phyloP scores from a whole-genome alignment of 1,140 invertebrate species.

The Cataglyphis hispanica region DNA sequence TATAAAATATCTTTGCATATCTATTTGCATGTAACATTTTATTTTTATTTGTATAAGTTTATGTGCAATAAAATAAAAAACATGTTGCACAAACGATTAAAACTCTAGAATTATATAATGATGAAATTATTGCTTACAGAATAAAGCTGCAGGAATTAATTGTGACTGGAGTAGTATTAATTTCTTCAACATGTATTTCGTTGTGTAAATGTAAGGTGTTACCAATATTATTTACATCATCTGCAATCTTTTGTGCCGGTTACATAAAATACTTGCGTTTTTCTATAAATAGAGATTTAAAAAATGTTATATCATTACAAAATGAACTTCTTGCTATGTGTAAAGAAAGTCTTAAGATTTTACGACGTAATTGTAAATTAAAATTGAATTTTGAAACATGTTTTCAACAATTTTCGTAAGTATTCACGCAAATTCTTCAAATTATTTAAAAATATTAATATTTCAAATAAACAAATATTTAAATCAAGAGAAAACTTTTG shows the following conservation, averaged over 20 bases:
- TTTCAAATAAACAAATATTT: neutral
- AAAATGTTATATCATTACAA: conserved; percentile 76
- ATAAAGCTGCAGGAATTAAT: conserved; percentile 67
- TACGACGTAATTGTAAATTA: conserved; percentile 76
- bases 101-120: neutral
- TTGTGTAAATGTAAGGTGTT: conserved; percentile 59
- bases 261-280: conserved; percentile 70
- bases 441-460: neutral
- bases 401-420: conserved; percentile 78
- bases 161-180: conserved; percentile 67
- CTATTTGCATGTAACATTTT: neutral
- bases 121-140: conserved; percentile 67
- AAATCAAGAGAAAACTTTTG: neutral
- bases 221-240: conserved; percentile 62
- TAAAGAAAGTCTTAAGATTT: conserved; percentile 80
- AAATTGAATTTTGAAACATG: conserved; percentile 69
- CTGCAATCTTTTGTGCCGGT: conserved; percentile 57
- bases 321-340: conserved; percentile 77
- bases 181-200: conserved; percentile 57
- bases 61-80: neutral
- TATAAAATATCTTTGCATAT: neutral
- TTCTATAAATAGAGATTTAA: conserved; percentile 67
- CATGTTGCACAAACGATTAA: neutral
- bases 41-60: neutral
- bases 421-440: conserved; percentile 15